These are phyloP conservation scores for Coilia nasus DNA, from an alignment of 2,797 vertebrate genomes.

Conservation along the genomic window DNA sequence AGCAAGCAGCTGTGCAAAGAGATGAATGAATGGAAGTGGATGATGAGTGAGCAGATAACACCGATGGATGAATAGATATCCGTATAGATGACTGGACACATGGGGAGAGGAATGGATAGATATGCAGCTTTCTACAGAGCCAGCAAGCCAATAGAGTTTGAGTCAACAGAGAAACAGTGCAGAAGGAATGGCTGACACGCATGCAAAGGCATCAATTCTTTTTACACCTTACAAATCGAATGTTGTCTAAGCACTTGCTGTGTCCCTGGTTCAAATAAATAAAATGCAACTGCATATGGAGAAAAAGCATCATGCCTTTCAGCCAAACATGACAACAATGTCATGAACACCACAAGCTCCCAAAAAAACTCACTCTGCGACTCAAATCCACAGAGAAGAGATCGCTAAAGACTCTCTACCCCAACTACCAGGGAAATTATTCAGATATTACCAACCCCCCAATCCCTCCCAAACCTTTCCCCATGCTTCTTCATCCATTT, in stretches of 20 bases:
- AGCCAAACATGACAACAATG: not conserved
- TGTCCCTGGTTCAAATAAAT: not conserved
- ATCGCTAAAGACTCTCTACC: not conserved
- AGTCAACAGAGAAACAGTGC: too few relatives aligned
- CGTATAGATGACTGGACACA: not conserved
- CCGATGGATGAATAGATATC: not conserved
- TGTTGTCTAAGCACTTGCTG: not conserved
- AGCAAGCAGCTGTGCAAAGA: not conserved
- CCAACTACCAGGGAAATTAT: not conserved
- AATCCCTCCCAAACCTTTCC: too few relatives aligned
- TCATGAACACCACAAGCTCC: not conserved
- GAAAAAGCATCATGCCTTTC: not conserved
- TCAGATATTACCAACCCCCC: not conserved
- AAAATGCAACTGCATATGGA: not conserved
- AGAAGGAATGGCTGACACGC: too few relatives aligned
- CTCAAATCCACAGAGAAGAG: not conserved
- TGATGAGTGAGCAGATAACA: not conserved
- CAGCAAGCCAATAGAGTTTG: too few relatives aligned
- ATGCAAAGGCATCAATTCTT: not conserved
- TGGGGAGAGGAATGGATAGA: not conserved
- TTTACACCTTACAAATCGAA: not conserved
- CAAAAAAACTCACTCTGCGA: not conserved
- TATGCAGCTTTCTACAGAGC: not conserved
- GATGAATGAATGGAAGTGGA: not conserved
- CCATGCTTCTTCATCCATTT: not conserved